Evolutionary conservation across 2,113 vertebrate species (phyloP).

Genomic region (Gadus chalcogrammus): DNA sequence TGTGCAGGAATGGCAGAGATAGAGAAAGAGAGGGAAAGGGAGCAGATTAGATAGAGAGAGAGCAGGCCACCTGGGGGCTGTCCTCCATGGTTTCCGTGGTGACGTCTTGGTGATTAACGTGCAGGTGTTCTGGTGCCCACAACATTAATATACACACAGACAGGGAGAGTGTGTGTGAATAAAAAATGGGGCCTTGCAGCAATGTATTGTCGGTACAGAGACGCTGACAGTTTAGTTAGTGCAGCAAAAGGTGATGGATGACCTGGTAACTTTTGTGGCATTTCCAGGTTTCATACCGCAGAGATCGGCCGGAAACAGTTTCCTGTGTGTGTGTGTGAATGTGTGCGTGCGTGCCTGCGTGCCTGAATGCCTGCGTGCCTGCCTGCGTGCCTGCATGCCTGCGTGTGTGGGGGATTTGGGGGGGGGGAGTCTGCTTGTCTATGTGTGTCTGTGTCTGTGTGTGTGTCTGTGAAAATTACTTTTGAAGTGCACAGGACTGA

Average conservation of each 20-base stretch:
- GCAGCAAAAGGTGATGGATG: constrained; percentile 41
- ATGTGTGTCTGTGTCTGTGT: too few species aligned
- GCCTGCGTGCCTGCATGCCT: too few species aligned
- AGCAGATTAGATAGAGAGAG: neutral
- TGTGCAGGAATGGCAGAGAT: neutral
- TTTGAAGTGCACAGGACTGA: too few species aligned
- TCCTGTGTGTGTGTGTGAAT: neutral
- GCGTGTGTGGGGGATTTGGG: too few species aligned
- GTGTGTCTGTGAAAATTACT: too few species aligned
- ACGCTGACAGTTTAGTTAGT: neutral
- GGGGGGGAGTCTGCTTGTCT: too few species aligned
- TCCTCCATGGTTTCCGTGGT: constrained; percentile 50
- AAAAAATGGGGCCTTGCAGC: constrained; percentile 29
- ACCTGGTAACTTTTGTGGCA: constrained; percentile 33
- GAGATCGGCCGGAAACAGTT: constrained; percentile 20
- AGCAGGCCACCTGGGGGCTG: constrained; percentile 52
- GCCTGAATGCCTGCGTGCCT: neutral
- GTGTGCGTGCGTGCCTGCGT: neutral
- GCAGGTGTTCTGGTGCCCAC: constrained; percentile 28
- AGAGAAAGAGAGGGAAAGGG: neutral
- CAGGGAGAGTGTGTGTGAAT: constrained; percentile 13
- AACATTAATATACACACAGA: constrained; percentile 40
- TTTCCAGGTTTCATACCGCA: constrained; percentile 29
- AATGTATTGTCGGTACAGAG: constrained; percentile 37
- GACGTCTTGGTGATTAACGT: constrained; percentile 58